Conservation (phyloP, 2,113 vertebrate genomes). For the Gopherus evgoodei region DNA sequence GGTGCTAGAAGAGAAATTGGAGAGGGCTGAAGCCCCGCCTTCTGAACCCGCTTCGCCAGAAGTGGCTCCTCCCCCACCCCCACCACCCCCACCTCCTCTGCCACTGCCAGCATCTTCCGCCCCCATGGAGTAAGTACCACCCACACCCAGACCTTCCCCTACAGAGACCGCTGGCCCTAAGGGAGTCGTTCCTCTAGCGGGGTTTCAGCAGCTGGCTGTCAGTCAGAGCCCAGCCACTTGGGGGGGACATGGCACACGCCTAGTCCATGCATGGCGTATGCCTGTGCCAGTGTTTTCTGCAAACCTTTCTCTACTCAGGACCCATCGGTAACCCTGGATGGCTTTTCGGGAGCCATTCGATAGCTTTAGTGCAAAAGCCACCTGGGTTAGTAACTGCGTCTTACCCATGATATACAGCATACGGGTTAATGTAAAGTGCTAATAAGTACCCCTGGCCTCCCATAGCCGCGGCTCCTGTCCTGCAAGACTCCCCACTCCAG, state of each 20-base stretch:
- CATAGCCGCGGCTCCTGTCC: background rate
- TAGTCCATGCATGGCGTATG: background rate
- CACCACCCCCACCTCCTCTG: conserved; percentile 47
- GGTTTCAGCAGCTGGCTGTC: no score
- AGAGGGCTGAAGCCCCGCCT: rapidly evolving
- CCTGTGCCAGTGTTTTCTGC: background rate
- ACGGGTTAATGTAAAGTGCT: no score
- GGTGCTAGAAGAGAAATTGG: background rate
- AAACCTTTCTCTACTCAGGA: background rate
- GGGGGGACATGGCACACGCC: background rate
- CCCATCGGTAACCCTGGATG: background rate
- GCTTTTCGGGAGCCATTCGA: no score
- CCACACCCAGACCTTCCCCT: background rate
- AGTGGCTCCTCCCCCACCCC: background rate
- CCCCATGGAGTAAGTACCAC: conserved; percentile 40
- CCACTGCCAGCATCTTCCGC: background rate
- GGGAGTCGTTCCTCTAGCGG: background rate
- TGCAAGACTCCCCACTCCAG: background rate
- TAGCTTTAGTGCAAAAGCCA: no score
- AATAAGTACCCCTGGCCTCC: background rate
- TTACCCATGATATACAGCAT: no score
- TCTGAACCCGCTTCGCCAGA: background rate
- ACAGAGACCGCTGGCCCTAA: background rate
- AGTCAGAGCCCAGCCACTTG: background rate
- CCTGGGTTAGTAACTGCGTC: no score